Conservation (phyloP, 2,888 invertebrate species). For the Xestoiulus laeticollis region DNA sequence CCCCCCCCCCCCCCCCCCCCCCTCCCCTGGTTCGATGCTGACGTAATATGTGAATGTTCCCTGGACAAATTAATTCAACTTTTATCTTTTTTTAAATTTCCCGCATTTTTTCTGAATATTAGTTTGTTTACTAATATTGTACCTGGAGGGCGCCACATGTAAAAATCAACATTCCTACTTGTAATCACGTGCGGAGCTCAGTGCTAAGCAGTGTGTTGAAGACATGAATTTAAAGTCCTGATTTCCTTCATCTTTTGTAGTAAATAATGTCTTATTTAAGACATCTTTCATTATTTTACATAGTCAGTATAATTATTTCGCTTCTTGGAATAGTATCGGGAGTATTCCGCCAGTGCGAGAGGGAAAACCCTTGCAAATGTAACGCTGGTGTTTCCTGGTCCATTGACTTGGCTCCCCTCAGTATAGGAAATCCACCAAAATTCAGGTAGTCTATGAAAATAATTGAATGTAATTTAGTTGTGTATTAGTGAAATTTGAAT, state of each 20-base stretch:
- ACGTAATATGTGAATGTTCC: too few species aligned
- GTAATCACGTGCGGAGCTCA: neutral
- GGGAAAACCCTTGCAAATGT: neutral
- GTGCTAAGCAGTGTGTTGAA: neutral
- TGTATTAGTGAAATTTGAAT: too few species aligned
- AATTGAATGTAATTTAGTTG: neutral
- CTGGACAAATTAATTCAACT: too few species aligned
- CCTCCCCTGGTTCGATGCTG: too few species aligned
- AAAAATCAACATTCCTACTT: neutral
- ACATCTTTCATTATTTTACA: neutral
- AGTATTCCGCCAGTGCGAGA: neutral
- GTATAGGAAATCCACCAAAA: neutral
- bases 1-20: too few species aligned
- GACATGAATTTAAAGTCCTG: neutral
- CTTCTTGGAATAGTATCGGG: neutral
- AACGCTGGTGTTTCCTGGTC: neutral
- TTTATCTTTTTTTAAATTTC: too few species aligned
- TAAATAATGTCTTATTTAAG: constrained; percentile 8
- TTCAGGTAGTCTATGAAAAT: neutral
- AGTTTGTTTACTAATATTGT: neutral
- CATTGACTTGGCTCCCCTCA: neutral
- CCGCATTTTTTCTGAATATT: too few species aligned
- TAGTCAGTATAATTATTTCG: neutral
- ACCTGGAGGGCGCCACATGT: neutral
- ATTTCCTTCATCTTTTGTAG: neutral